Evolutionary conservation across 1,140 invertebrate species (phyloP).

Genomic region (Lamellibrachia luymesi): DNA sequence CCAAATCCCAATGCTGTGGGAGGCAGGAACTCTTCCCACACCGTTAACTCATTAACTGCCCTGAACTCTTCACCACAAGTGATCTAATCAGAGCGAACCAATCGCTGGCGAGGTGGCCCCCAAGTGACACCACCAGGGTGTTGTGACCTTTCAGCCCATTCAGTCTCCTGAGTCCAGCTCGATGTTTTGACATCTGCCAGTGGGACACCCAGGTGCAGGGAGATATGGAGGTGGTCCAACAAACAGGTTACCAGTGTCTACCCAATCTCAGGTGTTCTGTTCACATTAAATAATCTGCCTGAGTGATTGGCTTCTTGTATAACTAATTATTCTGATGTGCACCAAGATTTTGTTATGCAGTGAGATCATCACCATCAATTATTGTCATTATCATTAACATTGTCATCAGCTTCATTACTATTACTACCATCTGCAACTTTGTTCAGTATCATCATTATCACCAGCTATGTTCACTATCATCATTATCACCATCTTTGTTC

Average conservation of each 20-base stretch:
- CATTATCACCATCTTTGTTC: too few relatives aligned
- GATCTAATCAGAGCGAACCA: background rate
- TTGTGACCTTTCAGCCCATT: background rate
- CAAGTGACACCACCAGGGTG: background rate
- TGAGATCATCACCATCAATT: too few relatives aligned
- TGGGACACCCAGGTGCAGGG: background rate
- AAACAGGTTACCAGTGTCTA: background rate
- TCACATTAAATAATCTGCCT: background rate
- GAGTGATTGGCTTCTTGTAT: background rate
- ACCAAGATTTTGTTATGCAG: too few relatives aligned
- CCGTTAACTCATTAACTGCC: background rate
- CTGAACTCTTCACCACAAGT: background rate
- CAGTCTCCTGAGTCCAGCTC: background rate
- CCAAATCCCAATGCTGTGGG: background rate
- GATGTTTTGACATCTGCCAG: too few relatives aligned
- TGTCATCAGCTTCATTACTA: too few relatives aligned
- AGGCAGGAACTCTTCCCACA: background rate
- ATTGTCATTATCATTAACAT: too few relatives aligned
- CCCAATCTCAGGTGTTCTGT: background rate
- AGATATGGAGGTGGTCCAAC: background rate
- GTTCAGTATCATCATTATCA: too few relatives aligned
- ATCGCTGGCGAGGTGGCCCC: background rate
- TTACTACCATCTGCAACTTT: too few relatives aligned
- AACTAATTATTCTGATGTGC: too few relatives aligned
- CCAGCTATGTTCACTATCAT: too few relatives aligned